Evolutionary conservation across 2,797 vertebrate genomes (phyloP).

Genomic region (Cynodonichthys magdalenae): DNA sequence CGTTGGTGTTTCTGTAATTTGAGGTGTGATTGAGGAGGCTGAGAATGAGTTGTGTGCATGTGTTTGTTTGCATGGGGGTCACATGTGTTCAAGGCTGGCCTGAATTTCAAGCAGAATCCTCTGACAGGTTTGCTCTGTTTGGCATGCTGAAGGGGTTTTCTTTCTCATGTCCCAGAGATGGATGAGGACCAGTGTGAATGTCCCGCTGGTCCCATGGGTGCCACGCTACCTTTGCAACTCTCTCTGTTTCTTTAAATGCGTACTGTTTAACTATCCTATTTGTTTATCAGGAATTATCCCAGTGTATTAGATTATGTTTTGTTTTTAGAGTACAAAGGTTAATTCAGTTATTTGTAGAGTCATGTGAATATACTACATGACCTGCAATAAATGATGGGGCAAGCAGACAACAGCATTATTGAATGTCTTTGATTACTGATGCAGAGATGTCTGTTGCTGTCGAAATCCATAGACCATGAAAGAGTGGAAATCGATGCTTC

Average conservation of each 20-base stretch:
- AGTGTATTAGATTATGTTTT: slow-evolving; percentile 2
- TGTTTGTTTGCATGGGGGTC: slow-evolving; percentile 11
- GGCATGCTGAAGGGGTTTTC: slow-evolving; percentile 57
- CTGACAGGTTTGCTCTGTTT: slow-evolving; percentile 56
- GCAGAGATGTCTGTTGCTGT: slow-evolving; percentile 40
- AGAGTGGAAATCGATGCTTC: slow-evolving; percentile 56
- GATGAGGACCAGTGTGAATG: slow-evolving; percentile 66
- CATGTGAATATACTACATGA: slow-evolving; percentile 4
- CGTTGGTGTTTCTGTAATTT: slow-evolving; percentile 23
- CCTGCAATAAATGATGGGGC: slow-evolving; percentile 29
- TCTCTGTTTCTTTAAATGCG: slow-evolving; percentile 24
- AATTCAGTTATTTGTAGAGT: neutral
- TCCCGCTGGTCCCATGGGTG: slow-evolving; percentile 62
- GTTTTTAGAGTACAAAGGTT: neutral
- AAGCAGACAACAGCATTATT: slow-evolving; percentile 38
- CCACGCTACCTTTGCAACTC: slow-evolving; percentile 53
- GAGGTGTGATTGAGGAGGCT: slow-evolving; percentile 37
- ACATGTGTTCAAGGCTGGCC: slow-evolving; percentile 39
- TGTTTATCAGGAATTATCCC: neutral
- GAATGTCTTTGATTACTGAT: slow-evolving; percentile 58
- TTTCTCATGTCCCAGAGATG: slow-evolving; percentile 63
- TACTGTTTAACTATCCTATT: slow-evolving; percentile 21
- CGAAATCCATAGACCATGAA: slow-evolving; percentile 28
- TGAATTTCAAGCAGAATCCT: slow-evolving; percentile 48
- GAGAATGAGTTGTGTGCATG: slow-evolving; percentile 19